These are phyloP conservation scores for Passer montanus DNA, from an alignment of 2,113 vertebrate genomes.

Conservation along the genomic window DNA sequence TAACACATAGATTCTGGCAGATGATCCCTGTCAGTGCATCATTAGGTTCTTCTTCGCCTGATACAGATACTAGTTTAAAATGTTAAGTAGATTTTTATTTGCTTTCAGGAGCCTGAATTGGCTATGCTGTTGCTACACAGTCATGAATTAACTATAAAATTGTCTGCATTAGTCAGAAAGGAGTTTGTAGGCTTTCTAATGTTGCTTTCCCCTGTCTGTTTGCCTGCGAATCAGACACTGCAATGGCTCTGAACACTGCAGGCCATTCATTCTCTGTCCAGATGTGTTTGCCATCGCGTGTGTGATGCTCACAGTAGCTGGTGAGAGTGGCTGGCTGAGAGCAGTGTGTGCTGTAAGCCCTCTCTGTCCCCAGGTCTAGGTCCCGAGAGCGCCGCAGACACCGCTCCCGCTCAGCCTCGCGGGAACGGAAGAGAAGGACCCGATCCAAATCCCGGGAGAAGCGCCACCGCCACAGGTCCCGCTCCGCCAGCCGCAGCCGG, in stretches of 20 bases:
- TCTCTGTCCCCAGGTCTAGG: slow-evolving; percentile 69
- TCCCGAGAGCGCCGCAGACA: slow-evolving; percentile 80
- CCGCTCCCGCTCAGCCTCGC: slow-evolving; percentile 79
- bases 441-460: slow-evolving; percentile 83
- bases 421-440: slow-evolving; percentile 81
- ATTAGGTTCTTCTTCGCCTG: neutral
- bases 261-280: neutral
- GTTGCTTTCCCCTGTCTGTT: neutral
- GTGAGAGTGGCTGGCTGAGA: neutral
- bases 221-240: neutral
- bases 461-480: slow-evolving; percentile 77
- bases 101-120: neutral
- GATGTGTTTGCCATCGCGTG: neutral
- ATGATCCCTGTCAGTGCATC: neutral
- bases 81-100: neutral
- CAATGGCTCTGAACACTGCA: neutral
- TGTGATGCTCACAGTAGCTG: neutral
- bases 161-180: neutral
- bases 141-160: neutral
- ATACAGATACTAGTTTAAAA: neutral
- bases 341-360: neutral
- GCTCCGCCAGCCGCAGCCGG: slow-evolving; percentile 78
- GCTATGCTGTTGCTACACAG: neutral
- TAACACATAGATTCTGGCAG: neutral
- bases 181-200: neutral